A percentile compares a stretch with the other conserved stretches of the same genome.
These are phyloP conservation scores for Pterois miles DNA, from an alignment of 2,797 vertebrate genomes.

Conservation along the genomic window DNA sequence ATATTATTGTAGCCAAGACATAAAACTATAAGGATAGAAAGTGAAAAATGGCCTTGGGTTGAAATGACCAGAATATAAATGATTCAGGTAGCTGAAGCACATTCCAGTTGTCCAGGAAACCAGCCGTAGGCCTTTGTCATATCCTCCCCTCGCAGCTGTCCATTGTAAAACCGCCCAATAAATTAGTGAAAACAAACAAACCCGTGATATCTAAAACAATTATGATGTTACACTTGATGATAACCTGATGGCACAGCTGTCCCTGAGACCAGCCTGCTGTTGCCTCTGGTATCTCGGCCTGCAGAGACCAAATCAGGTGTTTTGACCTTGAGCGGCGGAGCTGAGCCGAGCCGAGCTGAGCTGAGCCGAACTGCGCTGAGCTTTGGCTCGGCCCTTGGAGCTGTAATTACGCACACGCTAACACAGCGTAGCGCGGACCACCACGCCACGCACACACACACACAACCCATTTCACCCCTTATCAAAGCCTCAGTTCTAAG, in stretches of 20 bases:
- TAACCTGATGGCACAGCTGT: slow-evolving; percentile 35
- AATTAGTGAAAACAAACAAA: slow-evolving; percentile 66
- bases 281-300: slow-evolving; percentile 30
- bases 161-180: slow-evolving; percentile 51
- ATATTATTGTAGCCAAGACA: neutral
- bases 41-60: neutral
- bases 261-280: slow-evolving; percentile 21
- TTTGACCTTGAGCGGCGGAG: slow-evolving; percentile 76
- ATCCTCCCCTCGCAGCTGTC: slow-evolving; percentile 4
- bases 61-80: neutral
- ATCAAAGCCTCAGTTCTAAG: slow-evolving; percentile 79
- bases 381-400: slow-evolving; percentile 66
- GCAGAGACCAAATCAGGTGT: slow-evolving; percentile 64
- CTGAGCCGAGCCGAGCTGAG: slow-evolving; percentile 53
- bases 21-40: neutral
- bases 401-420: slow-evolving; percentile 80
- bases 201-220: slow-evolving; percentile 42
- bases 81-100: neutral
- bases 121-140: neutral
- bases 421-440: slow-evolving; percentile 50
- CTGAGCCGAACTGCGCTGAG: slow-evolving; percentile 66
- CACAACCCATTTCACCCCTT: slow-evolving; percentile 70
- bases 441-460: slow-evolving; percentile 43
- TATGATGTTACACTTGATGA: slow-evolving; percentile 33
- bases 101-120: slow-evolving; percentile 6